phyloP scores from a whole-genome alignment of 2,797 vertebrate species.

The Antrozous pallidus region DNA sequence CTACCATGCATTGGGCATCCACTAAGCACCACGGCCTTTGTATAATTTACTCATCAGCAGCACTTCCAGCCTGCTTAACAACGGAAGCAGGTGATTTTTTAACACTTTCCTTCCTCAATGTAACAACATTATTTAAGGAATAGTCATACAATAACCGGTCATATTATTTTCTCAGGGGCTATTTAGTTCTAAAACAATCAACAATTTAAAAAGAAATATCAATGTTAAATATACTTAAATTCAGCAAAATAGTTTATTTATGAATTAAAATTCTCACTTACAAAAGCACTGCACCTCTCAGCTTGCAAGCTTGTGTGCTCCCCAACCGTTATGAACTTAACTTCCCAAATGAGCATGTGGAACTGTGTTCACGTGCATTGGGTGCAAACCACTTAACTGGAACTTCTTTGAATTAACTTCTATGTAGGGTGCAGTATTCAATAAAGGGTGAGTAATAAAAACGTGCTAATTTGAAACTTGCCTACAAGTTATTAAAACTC shows the following conservation, averaged over 20 bases:
- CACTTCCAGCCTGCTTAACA: background rate
- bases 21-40: background rate
- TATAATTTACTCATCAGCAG: background rate
- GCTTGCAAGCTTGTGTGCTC: background rate
- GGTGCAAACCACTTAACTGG: background rate
- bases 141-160: background rate
- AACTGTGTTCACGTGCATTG: background rate
- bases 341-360: background rate
- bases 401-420: background rate
- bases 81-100: background rate
- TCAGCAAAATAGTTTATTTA: background rate
- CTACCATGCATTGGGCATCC: rapidly evolving
- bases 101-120: background rate
- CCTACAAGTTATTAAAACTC: constrained; percentile 14
- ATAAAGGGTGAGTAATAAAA: constrained; percentile 42
- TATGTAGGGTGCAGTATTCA: background rate
- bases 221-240: background rate
- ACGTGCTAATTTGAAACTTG: background rate
- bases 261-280: background rate
- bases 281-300: background rate
- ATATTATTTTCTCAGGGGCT: background rate
- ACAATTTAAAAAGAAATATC: background rate
- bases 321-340: background rate
- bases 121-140: background rate
- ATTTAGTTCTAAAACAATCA: background rate